Percentiles rank a stretch among this genome's conserved stretches.
These are phyloP conservation scores for Limnephilus marmoratus DNA, from an alignment of 2,888 invertebrate genomes.

Conservation along the genomic window DNA sequence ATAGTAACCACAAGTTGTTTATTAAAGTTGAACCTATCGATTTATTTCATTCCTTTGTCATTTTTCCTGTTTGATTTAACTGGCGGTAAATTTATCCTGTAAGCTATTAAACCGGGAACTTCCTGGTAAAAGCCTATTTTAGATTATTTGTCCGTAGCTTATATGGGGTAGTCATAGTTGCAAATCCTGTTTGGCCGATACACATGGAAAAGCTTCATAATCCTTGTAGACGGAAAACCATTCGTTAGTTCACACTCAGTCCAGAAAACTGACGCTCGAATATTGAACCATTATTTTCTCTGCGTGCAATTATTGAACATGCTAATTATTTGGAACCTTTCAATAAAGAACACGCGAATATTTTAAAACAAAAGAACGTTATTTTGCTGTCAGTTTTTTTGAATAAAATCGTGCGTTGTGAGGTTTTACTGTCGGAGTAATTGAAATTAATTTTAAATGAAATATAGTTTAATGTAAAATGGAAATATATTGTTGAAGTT, in stretches of 20 bases:
- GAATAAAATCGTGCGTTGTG: neutral
- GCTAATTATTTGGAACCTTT: neutral
- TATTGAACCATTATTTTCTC: constrained; percentile 25
- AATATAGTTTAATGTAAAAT: neutral
- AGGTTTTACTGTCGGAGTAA: neutral
- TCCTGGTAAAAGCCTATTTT: neutral
- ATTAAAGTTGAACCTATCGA: constrained; percentile 23
- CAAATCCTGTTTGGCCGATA: constrained; percentile 45
- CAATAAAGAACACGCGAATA: neutral
- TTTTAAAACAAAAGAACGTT: neutral
- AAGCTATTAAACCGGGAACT: constrained; percentile 25
- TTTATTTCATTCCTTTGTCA: constrained; percentile 18
- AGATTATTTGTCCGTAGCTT: neutral
- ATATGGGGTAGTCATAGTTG: constrained; percentile 32
- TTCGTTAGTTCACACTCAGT: neutral
- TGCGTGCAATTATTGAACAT: constrained; percentile 18
- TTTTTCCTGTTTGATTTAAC: constrained; percentile 19
- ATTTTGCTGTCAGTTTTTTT: neutral
- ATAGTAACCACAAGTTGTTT: neutral
- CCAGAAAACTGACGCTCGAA: neutral
- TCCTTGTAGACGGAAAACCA: neutral
- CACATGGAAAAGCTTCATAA: neutral
- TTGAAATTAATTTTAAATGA: neutral
- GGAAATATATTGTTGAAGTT: neutral
- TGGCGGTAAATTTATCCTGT: constrained; percentile 10